Evolutionary conservation across 2,888 invertebrate genomes (phyloP), one percentile per base, ranked within the genome.

Genomic region (Agrotis clavis): DNA sequence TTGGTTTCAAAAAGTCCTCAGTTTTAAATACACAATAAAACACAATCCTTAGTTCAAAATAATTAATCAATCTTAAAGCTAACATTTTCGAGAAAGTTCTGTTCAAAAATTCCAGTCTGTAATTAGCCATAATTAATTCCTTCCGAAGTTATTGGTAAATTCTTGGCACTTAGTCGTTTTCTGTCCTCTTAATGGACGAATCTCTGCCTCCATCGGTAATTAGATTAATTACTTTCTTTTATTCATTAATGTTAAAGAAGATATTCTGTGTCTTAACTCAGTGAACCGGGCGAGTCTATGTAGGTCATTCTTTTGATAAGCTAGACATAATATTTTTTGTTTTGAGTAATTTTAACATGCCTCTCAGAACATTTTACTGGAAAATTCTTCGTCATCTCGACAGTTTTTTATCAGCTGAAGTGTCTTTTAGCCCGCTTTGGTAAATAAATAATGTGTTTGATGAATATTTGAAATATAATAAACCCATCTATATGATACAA

Each of bases 151-250:
- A 84, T 84, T 67, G 69, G 65, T 66, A 50, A 73, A 72, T 74
- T 61, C 54, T 67, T 54, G 50, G 67, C 60, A 67, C 66, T 77
- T 63, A 65, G 70, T 61, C 56, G 60, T 67, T 82, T 73, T 71
- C 69, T 71, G 76, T 84, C 45, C 51, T 66, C n/a, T 16, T 74
- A 81, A 81, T 79, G 83, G 65, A 73, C 59, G 65, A 65, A 59
- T 57, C 30, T 62, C 21, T 30, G 71, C 21, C 48, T 71, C 71
- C 41, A 67, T 68, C 19, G 63, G 74, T 75, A 79, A 79, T 84
- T 73, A 74, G 63, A 75, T 82, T 77, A 84, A 84, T 71, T 71
- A 75, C 69, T 77, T 79, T 77, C 74, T 74, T 76, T 74, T 60
- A 67, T 60, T 61, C 21, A 57, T 71, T 73, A 70, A 74, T 63